Evolutionary conservation across 2,113 vertebrate species (phyloP).

Genomic region (Pterocles orientalis): DNA sequence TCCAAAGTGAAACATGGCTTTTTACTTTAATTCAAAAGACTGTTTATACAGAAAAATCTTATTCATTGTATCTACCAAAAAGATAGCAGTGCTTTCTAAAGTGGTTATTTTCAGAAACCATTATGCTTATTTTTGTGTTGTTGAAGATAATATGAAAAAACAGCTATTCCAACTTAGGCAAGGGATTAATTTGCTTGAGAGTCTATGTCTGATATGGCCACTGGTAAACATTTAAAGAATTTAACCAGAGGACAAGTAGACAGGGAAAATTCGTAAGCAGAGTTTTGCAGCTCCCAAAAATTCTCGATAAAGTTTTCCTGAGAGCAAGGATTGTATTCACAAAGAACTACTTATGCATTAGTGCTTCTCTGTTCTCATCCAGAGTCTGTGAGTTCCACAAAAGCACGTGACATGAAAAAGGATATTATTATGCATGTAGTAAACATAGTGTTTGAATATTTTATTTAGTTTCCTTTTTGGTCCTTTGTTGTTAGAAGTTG

Average conservation of each 20-base stretch:
- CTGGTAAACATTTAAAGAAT: neutral
- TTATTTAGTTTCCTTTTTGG: conserved; percentile 1
- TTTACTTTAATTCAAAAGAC: neutral
- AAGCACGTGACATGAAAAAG: neutral
- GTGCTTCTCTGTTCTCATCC: neutral
- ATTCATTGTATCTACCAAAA: neutral
- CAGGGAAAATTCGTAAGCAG: neutral
- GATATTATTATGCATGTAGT: neutral
- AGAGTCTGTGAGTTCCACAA: neutral
- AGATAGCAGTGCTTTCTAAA: neutral
- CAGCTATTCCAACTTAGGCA: neutral
- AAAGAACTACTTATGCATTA: neutral
- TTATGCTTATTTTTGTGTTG: neutral
- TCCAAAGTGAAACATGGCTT: neutral
- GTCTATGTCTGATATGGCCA: neutral
- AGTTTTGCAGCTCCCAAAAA: neutral
- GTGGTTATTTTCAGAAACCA: neutral
- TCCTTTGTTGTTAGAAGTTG: neutral
- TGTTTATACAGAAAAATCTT: neutral
- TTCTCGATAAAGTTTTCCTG: neutral
- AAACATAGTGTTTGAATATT: conserved; percentile 5
- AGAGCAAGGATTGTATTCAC: neutral
- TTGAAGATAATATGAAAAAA: neutral
- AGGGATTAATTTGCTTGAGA: neutral
- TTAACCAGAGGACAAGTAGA: neutral